Base-by-base conservation (phyloP, 2,797 vertebrate species). In the Gallirallus australis region DNA sequence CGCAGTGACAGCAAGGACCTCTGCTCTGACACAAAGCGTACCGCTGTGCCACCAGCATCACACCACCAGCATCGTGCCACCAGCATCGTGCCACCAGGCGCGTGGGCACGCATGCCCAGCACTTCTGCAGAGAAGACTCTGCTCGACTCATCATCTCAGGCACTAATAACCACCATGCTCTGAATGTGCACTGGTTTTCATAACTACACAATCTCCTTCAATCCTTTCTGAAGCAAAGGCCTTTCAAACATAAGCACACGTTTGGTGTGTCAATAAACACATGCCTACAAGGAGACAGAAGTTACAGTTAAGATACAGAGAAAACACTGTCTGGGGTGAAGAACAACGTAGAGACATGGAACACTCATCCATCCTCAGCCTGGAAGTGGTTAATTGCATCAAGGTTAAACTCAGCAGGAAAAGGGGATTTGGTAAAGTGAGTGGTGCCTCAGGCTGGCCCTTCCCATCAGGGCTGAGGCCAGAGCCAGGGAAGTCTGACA, bases 101-200 rank as follows among this genome's bases (percentile, higher is more conserved):
- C 12, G 35, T 5, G 14, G 27, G 50, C 7, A 4, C 1, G 7
- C 7, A 11, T 24, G 23, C 11, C 21, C 3, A 1, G 24, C 23
- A 17, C 19, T 47, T 28, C 33, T 25, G 40, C 75, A 12, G 0
- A 14, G 59, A 12, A 25, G 27, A 18, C 48, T 35, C 15, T n/a
- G 5, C 52, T 53, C 53, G 19, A 47, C 42, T 42, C 6, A 1
- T 30, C 4, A 6, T 11, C 40, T 12, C 40, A 56, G 54, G 56
- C 16, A 20, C 37, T 12, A 14, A 16, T 30, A 59, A 61, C 37
- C 30, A 13, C 18, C 35, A 1, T 2, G 1, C 1, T 28, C 15
- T 35, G 39, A 24, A 4, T 54, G n/a, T 47, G 14, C 59, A 35
- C 20, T 9, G 19, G 45, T 11, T 35, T 57, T 68, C n/a, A n/a